Conservation (phyloP, 1,140 invertebrate species). For the Euschistus heros region DNA sequence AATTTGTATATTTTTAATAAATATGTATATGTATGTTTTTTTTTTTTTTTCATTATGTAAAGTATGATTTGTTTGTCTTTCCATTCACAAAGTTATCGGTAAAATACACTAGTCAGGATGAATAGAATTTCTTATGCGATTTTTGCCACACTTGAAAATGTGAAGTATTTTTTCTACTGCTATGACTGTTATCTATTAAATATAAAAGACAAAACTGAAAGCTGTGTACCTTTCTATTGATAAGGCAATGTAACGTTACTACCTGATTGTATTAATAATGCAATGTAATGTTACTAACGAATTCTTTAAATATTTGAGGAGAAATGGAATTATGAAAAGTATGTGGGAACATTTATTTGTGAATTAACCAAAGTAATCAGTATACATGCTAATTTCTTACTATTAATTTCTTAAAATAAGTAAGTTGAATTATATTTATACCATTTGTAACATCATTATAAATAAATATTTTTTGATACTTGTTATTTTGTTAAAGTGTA, state of each 20-base stretch:
- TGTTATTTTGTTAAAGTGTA: slow-evolving; percentile 20
- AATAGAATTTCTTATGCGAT: too few species aligned
- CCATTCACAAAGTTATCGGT: background rate
- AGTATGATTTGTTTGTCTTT: slow-evolving; percentile 15
- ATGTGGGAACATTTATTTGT: slow-evolving; percentile 1
- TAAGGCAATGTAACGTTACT: too few species aligned
- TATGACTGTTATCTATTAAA: too few species aligned
- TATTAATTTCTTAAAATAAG: slow-evolving; percentile 11
- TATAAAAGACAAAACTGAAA: too few species aligned
- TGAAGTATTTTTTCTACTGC: too few species aligned
- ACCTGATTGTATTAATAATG: too few species aligned
- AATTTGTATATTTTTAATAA: slow-evolving; percentile 22
- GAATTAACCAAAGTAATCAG: slow-evolving; percentile 12
- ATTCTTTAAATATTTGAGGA: too few species aligned
- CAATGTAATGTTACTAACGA: too few species aligned
- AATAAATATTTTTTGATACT: slow-evolving; percentile 20
- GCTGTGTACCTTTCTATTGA: too few species aligned
- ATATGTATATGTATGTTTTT: slow-evolving; percentile 4
- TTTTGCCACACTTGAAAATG: too few species aligned
- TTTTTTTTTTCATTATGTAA: slow-evolving; percentile 17
- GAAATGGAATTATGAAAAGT: too few species aligned
- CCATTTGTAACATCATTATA: slow-evolving; percentile 16
- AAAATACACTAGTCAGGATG: slow-evolving; percentile 16
- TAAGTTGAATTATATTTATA: slow-evolving; percentile 20
- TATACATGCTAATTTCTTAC: slow-evolving; percentile 14